Conservation (phyloP, 2,888 invertebrate genomes). For the Drosophila nigricruria region DNA sequence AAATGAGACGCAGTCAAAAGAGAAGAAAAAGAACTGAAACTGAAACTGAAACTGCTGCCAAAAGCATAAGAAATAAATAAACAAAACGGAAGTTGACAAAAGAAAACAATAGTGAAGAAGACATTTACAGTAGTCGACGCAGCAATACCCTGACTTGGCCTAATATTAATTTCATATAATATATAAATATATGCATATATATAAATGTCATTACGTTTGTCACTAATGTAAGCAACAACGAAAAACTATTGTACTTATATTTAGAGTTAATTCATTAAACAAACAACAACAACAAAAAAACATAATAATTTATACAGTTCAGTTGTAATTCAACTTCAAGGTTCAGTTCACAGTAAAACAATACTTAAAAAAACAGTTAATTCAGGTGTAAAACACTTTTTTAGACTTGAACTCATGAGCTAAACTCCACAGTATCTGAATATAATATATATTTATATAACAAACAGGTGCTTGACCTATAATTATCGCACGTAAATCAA, state of each 20-base stretch:
- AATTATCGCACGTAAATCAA: conserved; percentile 34
- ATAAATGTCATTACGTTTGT: neutral
- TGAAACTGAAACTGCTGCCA: conserved; percentile 43
- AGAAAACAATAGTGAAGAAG: conserved; percentile 46
- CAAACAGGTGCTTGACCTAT: conserved; percentile 8
- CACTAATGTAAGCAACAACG: neutral
- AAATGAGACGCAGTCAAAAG: conserved; percentile 46
- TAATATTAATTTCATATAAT: no score
- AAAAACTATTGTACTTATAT: neutral
- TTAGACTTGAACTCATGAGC: neutral
- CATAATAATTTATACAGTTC: neutral
- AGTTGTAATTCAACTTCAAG: conserved; percentile 8
- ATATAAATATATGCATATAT: neutral
- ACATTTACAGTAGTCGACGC: conserved; percentile 24
- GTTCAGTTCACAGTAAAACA: neutral
- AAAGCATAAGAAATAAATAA: conserved; percentile 63
- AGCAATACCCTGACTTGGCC: conserved; percentile 29
- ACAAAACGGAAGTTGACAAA: conserved; percentile 73
- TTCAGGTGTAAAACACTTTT: conserved; percentile 4
- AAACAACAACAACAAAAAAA: neutral
- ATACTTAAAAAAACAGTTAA: neutral
- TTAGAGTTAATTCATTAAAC: neutral
- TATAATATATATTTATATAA: conserved; percentile 26
- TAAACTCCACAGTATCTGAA: conserved; percentile 7
- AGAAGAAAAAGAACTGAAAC: conserved; percentile 2